Evolutionary conservation across 2,113 vertebrate species (phyloP).

Genomic region (Elaphurus davidianus): DNA sequence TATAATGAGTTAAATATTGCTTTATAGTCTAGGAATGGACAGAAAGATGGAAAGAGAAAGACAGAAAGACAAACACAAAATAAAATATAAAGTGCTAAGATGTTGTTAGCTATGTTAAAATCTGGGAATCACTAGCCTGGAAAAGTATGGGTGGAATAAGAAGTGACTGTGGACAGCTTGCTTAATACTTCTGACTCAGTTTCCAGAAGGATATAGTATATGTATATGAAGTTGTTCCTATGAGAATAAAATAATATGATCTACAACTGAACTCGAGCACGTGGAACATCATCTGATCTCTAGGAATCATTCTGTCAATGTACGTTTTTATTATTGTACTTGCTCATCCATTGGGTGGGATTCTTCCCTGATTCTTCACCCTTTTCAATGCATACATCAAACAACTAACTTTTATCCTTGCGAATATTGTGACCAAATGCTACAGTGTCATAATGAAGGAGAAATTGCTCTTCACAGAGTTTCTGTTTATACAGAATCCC

Average conservation of each 20-base stretch:
- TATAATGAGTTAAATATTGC: neutral
- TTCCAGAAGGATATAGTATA: neutral
- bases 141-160: neutral
- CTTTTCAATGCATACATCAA: neutral
- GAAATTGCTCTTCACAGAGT: neutral
- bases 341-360: neutral
- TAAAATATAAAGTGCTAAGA: neutral
- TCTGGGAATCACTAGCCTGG: neutral
- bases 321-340: neutral
- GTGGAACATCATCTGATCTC: rapidly evolving
- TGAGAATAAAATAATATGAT: neutral
- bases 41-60: neutral
- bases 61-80: neutral
- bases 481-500: neutral
- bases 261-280: rapidly evolving
- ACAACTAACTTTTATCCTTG: neutral
- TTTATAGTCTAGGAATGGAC: neutral
- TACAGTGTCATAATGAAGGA: neutral
- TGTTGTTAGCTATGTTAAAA: neutral
- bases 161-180: neutral
- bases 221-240: neutral
- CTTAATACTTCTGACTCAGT: neutral
- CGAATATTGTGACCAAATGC: neutral
- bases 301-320: neutral
- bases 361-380: neutral